Percentiles rank a stretch among this genome's conserved stretches.
Conservation (phyloP, 2,113 vertebrate species). For the Syngnathus typhle region DNA sequence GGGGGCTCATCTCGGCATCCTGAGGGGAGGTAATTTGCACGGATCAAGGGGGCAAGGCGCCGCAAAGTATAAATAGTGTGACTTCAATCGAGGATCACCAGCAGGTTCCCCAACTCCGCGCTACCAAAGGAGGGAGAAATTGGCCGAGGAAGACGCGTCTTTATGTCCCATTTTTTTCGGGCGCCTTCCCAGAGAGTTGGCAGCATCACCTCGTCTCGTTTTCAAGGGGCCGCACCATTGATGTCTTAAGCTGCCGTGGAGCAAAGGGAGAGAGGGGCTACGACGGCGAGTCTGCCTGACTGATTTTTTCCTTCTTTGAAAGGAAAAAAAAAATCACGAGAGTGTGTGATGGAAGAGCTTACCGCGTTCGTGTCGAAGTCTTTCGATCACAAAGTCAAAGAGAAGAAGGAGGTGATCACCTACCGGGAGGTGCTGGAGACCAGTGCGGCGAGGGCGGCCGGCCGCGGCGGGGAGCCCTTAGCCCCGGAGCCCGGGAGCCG, state of each 20-base stretch:
- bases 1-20: conserved; percentile 78
- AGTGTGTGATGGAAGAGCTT: conserved; percentile 89
- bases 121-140: conserved; percentile 74
- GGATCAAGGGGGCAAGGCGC: conserved; percentile 89
- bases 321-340: conserved; percentile 50
- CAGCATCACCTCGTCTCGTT: conserved; percentile 61
- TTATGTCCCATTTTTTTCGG: conserved; percentile 41
- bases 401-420: conserved; percentile 94
- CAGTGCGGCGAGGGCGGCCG: conserved; percentile 77
- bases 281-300: conserved; percentile 26
- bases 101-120: conserved; percentile 84
- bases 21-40: conserved; percentile 89
- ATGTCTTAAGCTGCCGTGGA: conserved; percentile 83
- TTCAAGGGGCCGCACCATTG: conserved; percentile 73
- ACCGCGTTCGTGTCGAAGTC: conserved; percentile 97
- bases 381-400: conserved; percentile 97
- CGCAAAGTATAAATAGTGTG: conserved; percentile 97
- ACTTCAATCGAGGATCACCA: conserved; percentile 85
- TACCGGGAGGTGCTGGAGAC: conserved; percentile 94
- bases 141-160: conserved; percentile 73
- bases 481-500: conserved; percentile 73
- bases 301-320: conserved; percentile 31
- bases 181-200: conserved; percentile 57
- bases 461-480: conserved; percentile 72
- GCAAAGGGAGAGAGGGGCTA: conserved; percentile 44